Evolutionary conservation across 2,888 invertebrate species (phyloP), one percentile per base, ranked within the genome.

Genomic region (Plusia festucae): DNA sequence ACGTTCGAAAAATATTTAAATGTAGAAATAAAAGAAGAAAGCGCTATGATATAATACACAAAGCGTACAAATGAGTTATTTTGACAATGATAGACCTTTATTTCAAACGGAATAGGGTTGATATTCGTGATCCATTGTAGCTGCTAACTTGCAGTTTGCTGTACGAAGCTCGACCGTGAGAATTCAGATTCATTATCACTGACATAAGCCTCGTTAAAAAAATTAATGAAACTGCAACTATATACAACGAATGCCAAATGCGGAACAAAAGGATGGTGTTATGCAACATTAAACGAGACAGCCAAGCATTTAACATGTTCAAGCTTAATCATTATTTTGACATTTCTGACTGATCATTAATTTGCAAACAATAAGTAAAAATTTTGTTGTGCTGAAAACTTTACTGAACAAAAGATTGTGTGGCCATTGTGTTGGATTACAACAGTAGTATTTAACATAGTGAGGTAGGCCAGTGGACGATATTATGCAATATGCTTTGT

Each of bases 261-360:
- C 40, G 58, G 65, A 57, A 81, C 60, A 71, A 81, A 75, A 70
- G 76, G 70, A 77, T 44, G 54, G 58, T n/a, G 27, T 82, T 75
- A 76, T 73, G 80, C 57, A 75, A 79, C 44, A 70, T 54, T 58
- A 57, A 62, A 53, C 62, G 63, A 65, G 53, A 57, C 30, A 57
- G 62, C 55, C 56, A 32, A 54, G 58, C 59, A 59, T 53, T 49
- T 54, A 7, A 34, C 54, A 34, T 58, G 74, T 54, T 40, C 34
- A 60, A 57, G 59, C 65, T 66, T 79, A 75, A 82, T 82, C 78
- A 78, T 72, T 81, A 76, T 83, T 82, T 81, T 83, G 78, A 78
- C 79, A 68, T 81, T 70, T 77, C 62, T 75, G 76, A 68, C 67
- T 62, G 77, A 60, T 78, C 76, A 80, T 82, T 78, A 79, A 82